phyloP scores from a whole-genome alignment of 2,797 vertebrate species.

The Sebastes flavidus region DNA sequence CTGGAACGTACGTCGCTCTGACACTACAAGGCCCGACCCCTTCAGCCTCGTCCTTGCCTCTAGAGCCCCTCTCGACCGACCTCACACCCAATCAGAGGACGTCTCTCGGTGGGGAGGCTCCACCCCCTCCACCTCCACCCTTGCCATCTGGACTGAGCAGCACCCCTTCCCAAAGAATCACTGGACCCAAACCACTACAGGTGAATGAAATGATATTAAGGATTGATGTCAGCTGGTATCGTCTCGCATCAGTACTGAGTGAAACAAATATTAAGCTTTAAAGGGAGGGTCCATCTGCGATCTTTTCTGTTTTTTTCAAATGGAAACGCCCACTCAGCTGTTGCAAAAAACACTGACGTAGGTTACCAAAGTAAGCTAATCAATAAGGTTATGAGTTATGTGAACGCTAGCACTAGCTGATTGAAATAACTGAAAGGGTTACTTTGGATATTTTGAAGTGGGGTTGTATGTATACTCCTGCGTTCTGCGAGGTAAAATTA shows the following conservation, averaged over 20 bases:
- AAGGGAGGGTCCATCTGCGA: rapidly evolving
- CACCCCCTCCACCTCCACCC: conserved; percentile 84
- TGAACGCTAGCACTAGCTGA: too few species aligned
- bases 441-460: too few species aligned
- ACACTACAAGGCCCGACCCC: conserved; percentile 92
- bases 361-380: too few species aligned
- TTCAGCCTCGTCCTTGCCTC: conserved; percentile 71
- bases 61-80: conserved; percentile 78
- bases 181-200: conserved; percentile 90
- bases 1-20: conserved; percentile 91
- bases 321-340: too few species aligned
- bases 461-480: too few species aligned
- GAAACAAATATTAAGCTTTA: not conserved
- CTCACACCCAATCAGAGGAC: conserved; percentile 72
- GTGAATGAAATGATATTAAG: conserved; percentile 53
- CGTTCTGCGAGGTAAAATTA: too few species aligned
- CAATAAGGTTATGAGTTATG: too few species aligned
- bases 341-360: too few species aligned
- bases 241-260: not conserved
- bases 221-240: not conserved
- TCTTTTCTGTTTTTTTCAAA: too few species aligned
- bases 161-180: conserved; percentile 85
- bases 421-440: too few species aligned
- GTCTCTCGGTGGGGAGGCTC: conserved; percentile 69
- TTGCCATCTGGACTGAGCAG: conserved; percentile 79